A percentile compares a stretch with the other conserved stretches of the same genome.
Conservation (phyloP, 2,888 invertebrate species). For the Lumbricus terrestris region DNA sequence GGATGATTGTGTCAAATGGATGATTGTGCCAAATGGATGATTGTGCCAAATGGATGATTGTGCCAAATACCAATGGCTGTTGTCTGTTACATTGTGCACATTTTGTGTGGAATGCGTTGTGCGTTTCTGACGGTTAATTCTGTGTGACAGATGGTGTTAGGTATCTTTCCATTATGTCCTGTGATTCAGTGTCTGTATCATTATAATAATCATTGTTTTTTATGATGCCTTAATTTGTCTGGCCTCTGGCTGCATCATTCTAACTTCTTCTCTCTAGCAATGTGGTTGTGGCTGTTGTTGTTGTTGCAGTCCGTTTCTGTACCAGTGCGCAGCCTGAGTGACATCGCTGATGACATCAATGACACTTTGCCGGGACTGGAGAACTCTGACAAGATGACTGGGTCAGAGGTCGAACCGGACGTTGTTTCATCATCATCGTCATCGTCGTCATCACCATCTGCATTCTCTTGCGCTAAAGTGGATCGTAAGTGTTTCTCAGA, state of each 20-base stretch:
- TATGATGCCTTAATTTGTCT: background rate
- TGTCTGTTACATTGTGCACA: background rate
- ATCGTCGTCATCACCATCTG: background rate
- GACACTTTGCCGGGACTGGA: background rate
- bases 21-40: background rate
- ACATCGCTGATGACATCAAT: slow-evolving; percentile 14
- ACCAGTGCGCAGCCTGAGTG: slow-evolving; percentile 8
- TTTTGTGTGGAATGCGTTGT: background rate
- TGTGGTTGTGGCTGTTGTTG: background rate
- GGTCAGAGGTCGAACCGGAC: background rate
- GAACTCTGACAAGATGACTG: slow-evolving; percentile 8
- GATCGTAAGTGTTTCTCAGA: background rate
- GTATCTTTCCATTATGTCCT: background rate
- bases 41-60: background rate
- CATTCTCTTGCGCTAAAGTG: background rate
- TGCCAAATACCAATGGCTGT: background rate
- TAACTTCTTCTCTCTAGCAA: background rate
- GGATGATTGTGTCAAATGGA: no score
- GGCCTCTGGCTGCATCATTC: slow-evolving; percentile 3
- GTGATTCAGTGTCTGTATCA: background rate
- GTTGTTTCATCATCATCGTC: background rate
- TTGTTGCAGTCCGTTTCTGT: background rate
- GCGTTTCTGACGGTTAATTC: background rate
- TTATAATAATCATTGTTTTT: background rate
- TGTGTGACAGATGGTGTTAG: background rate